Evolutionary conservation across 2,797 vertebrate genomes (phyloP), one percentile per base, ranked within the genome.

Genomic region (Labroides dimidiatus): DNA sequence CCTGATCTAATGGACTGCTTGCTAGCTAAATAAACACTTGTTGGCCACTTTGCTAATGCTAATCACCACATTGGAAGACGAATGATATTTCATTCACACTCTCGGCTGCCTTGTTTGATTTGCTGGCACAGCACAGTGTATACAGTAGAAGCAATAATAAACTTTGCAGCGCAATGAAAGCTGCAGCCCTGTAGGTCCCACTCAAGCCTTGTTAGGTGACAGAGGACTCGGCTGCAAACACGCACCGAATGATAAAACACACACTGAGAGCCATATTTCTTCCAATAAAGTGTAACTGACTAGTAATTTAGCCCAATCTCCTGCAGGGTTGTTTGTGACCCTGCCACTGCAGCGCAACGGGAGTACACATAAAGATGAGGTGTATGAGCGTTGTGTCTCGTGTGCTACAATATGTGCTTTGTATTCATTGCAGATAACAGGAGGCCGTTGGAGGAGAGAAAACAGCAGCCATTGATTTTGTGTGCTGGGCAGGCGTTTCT

Each of bases 401-500:
- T 61, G 82, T 57, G 66, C 72, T 69, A 87, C 84, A 82, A 77
- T 74, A 73, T 76, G 82, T 65, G 81, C 87, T 93, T 91, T 91
- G 88, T 91, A 88, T 91, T 91, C 89, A 88, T 73, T 84, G 87
- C 87, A 87, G 89, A 91, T 88, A 90, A 91, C 84, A 86, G 75
- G 78, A 88, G 89, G 75, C 81, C 57, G 69, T 79, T 82, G 85
- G 84, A 87, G 84, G 81, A 78, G 75, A 83, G 84, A 87, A 90
- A 89, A 88, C 87, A 92, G 88, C 84, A 81, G 74, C 67, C 87
- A 94, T 94, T 93, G 94, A 94, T 94, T 94, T 92, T 92, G 89
- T 87, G 88, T 87, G 92, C 91, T 91, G 83, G 85, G 83, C 91
- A 89, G 90, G 82, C 90, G 67, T 92, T 92, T 92, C 91, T 93